Conservation (phyloP, 2,888 invertebrate genomes). For the Torymus aiolomorphi region DNA sequence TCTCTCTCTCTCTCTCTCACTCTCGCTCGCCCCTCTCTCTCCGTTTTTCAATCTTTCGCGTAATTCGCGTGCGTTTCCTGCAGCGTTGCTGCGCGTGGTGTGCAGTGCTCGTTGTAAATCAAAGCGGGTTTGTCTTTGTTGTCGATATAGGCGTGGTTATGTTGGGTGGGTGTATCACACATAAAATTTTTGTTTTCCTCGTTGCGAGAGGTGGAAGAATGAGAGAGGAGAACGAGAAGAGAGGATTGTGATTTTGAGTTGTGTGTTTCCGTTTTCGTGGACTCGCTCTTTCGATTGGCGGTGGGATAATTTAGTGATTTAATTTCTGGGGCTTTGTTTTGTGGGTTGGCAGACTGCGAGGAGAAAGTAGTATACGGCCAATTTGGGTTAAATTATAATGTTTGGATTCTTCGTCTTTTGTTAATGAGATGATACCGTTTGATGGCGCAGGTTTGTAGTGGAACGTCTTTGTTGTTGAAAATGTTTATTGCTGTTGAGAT, state of each 20-base stretch:
- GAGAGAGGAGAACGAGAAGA: too few relatives aligned
- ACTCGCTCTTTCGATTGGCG: background rate
- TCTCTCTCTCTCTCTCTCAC: constrained; percentile 5
- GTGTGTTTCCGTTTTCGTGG: background rate
- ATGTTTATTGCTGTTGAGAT: too few relatives aligned
- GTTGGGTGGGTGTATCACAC: too few relatives aligned
- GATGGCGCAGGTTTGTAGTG: too few relatives aligned
- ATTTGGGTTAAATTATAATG: too few relatives aligned
- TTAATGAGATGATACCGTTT: too few relatives aligned
- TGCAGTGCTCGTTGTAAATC: constrained; percentile 32
- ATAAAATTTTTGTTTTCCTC: too few relatives aligned
- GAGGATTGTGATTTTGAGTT: background rate
- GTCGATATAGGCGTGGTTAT: background rate
- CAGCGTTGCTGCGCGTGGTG: background rate
- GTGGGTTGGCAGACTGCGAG: too few relatives aligned
- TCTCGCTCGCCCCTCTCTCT: background rate
- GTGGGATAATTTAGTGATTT: constrained; percentile 2
- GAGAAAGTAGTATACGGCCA: too few relatives aligned
- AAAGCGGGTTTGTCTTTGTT: constrained; percentile 24
- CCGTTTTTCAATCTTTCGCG: constrained; percentile 45
- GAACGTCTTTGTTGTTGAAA: too few relatives aligned
- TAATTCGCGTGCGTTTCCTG: constrained; percentile 45
- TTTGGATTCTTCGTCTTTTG: too few relatives aligned
- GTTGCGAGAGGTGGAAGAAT: too few relatives aligned
- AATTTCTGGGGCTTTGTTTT: constrained; percentile 2